Conservation (phyloP, 2,888 invertebrate species). For the Isoperla grammatica region DNA sequence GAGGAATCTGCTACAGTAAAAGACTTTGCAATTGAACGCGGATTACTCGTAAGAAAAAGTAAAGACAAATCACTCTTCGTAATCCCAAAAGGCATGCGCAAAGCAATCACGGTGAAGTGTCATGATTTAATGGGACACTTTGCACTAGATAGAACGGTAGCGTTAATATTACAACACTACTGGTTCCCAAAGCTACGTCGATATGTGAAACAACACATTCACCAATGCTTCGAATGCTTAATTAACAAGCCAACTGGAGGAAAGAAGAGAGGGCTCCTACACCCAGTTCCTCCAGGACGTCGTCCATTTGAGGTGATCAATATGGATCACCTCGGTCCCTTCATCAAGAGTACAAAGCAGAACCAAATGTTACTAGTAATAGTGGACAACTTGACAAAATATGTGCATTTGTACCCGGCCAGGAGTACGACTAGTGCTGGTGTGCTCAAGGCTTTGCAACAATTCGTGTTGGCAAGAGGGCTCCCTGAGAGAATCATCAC, state of each 20-base stretch:
- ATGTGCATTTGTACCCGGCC: conserved; percentile 27
- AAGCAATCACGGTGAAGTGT: background rate
- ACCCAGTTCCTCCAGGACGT: conserved; percentile 33
- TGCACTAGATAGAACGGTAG: background rate
- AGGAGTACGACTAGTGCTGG: conserved; percentile 21
- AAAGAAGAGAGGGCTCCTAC: conserved; percentile 29
- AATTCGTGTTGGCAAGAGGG: conserved; percentile 30
- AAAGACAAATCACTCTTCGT: background rate
- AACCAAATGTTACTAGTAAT: conserved; percentile 32
- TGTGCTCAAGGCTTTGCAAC: conserved; percentile 20
- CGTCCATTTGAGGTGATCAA: conserved; percentile 33
- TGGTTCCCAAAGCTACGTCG: background rate
- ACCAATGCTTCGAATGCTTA: background rate
- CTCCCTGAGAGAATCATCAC: conserved; percentile 27
- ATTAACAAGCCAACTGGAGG: background rate
- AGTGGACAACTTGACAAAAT: conserved; percentile 33
- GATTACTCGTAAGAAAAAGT: background rate
- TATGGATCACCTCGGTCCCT: conserved; percentile 33
- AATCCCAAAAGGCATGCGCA: background rate
- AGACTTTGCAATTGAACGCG: background rate
- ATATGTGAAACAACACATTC: background rate
- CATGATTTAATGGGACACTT: background rate
- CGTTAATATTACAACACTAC: background rate
- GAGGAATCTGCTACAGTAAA: background rate
- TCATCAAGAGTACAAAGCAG: conserved; percentile 23